Base-by-base conservation (phyloP, 92 coral and sea anemone species). In the Palythoa grandiflora region DNA sequence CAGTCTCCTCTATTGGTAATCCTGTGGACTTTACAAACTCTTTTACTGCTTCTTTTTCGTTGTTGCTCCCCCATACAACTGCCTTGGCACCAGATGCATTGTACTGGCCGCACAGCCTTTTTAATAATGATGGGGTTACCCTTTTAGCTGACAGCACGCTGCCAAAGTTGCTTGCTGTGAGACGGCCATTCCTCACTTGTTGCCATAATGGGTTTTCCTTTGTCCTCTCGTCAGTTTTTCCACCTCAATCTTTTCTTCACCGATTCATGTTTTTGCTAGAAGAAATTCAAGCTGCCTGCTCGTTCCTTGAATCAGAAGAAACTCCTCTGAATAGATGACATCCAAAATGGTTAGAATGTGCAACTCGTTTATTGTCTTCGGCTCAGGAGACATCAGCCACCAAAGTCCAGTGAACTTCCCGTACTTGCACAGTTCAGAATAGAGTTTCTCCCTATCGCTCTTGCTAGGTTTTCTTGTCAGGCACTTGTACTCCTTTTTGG, bases 31-130 rank as follows among this genome's bases (percentile, higher is more conserved):
- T 65, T 35, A 65, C 71, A 65, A 65, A 65, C 71, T 65, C 71
- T 65, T 65, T 65, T 65, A 65, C 71, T 65, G 71, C 71, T 65
- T 65, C 71, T 65, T 65, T 65, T 65, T 65, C 71, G 71, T 65
- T 65, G 35, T 65, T 65, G 71, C 35, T 65, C 71, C 71, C 71
- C 71, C 71, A 65, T 65, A 65, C 21, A 65, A 65, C 71, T 65
- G 35, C 71, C 71, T 65, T 65, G 21, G 71, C 71, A 19, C 36
- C 71, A 65, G 36, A 65, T 16, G 71, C 71, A 65, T 9, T 65
- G 71, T 9, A 65, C 71, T 65, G 71, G 35, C 36, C 71, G 71
- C 71, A 65, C 71, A 65, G 71, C 71, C 71, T 65, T 65, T 65
- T 65, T 10, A 65, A 10, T 35, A 65, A 65, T 65, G 71, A 65